These are phyloP conservation scores for Temnothorax ravouxi DNA, from an alignment of 2,888 invertebrate species.

Conservation along the genomic window DNA sequence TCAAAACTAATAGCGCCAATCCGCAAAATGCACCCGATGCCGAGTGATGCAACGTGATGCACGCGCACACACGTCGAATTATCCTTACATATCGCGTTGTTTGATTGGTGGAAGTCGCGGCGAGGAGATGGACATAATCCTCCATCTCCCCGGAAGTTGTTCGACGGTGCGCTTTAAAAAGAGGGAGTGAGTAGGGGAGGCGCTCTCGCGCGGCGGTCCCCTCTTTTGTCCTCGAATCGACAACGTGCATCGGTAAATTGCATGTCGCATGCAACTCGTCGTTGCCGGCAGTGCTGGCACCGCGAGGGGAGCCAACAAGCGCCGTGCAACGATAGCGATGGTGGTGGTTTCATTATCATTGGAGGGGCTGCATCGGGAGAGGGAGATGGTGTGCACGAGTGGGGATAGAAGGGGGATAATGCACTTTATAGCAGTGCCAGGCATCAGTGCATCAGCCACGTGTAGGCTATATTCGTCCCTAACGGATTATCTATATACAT, in stretches of 20 bases:
- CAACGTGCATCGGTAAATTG: slow-evolving; percentile 71
- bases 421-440: slow-evolving; percentile 76
- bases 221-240: slow-evolving; percentile 60
- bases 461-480: background rate
- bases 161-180: slow-evolving; percentile 1
- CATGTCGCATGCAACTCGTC: slow-evolving; percentile 66
- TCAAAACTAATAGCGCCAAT: slow-evolving; percentile 3
- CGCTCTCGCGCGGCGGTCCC: slow-evolving; percentile 53
- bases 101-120: slow-evolving; percentile 58
- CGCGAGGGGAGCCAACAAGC: slow-evolving; percentile 69
- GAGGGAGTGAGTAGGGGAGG: slow-evolving; percentile 38
- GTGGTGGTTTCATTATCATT: slow-evolving; percentile 66
- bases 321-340: slow-evolving; percentile 49
- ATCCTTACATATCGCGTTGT: slow-evolving; percentile 51
- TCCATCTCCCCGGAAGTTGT: slow-evolving; percentile 38
- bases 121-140: slow-evolving; percentile 55
- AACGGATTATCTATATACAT: background rate
- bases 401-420: slow-evolving; percentile 79
- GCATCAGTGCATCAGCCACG: background rate
- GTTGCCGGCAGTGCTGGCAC: background rate
- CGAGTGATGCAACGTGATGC: slow-evolving; percentile 47
- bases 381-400: slow-evolving; percentile 63
- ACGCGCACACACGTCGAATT: slow-evolving; percentile 41
- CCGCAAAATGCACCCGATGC: background rate
- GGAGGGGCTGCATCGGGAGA: slow-evolving; percentile 66